Evolutionary conservation across 2,888 invertebrate species (phyloP), one percentile per base, ranked within the genome.

Genomic region (Drosophila pseudotakahashii): DNA sequence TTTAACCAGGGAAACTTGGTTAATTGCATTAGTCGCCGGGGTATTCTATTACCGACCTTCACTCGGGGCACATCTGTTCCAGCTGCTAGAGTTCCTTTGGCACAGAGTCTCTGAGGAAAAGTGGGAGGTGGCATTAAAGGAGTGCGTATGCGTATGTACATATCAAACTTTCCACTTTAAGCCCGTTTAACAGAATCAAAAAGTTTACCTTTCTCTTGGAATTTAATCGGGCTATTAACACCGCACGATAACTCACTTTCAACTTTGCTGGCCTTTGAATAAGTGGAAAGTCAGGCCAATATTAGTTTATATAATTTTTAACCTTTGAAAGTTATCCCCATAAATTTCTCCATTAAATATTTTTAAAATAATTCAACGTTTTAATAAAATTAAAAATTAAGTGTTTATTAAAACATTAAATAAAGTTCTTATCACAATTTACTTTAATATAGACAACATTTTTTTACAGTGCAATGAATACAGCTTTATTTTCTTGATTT

Each of bases 21-120:
- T 71, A 72, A 71, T 71, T 71, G 71, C 73, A 71, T 71, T 71
- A 62, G 58, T 9, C 57, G 47, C 63, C 37, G 14, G 52, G 51
- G 70, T 60, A 70, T 71, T 53, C 52, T 71, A 54, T 70, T 59
- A 67, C 66, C 53, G 67, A 37, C 66, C 60, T 48, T 36, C 50
- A 34, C 9, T 13, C n/a, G 7, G 45, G 26, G 10, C 52, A 44
- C 66, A 64, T 45, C 64, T 66, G 64, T 10, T 51, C 16, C 64
- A 64, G 51, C 51, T 52, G 66, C 23, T 13, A 11, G 19, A 36
- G 63, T 51, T 44, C 30, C 42, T 23, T 37, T 13, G 37, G 19
- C n/a, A 23, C n/a, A 23, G 5, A 23, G 5, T 23, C 44, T 23
- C 39, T 10, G n/a, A 39, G 32, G 9, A 45, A 44, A 39, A 34